phyloP scores from a whole-genome alignment of 1,140 invertebrate species.

The Drosophila novamexicana region DNA sequence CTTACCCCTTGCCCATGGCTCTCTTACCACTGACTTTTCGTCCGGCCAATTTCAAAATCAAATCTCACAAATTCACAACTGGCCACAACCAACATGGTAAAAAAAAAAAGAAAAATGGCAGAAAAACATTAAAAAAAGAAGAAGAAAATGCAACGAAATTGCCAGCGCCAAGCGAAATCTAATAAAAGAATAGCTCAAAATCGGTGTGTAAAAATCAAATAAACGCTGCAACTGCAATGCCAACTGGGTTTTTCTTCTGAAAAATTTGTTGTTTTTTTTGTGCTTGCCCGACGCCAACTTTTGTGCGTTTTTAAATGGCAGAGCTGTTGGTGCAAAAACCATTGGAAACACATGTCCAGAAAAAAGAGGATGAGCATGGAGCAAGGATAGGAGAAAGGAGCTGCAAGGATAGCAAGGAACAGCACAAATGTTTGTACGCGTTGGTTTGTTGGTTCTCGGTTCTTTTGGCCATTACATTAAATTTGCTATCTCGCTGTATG shows the following conservation, averaged over 20 bases:
- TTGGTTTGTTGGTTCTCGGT: constrained; percentile 39
- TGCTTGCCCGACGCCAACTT: constrained; percentile 54
- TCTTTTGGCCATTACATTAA: constrained; percentile 74
- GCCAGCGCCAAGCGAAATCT: constrained; percentile 60
- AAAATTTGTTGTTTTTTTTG: constrained; percentile 28
- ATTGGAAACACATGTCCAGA: constrained; percentile 80
- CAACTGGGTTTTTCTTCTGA: constrained; percentile 45
- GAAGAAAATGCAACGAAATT: constrained; percentile 40
- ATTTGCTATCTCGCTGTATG: constrained; percentile 56
- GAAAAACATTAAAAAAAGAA: background rate
- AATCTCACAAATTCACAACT: constrained; percentile 79
- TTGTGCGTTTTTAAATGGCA: constrained; percentile 78
- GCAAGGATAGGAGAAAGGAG: constrained; percentile 12
- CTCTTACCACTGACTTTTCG: constrained; percentile 32
- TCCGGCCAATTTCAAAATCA: constrained; percentile 73
- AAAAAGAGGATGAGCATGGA: constrained; percentile 37
- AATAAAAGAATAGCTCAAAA: constrained; percentile 80
- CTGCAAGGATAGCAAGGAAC: constrained; percentile 25
- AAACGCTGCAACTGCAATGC: constrained; percentile 68
- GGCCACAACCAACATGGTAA: constrained; percentile 24
- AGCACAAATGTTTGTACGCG: constrained; percentile 62
- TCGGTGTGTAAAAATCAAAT: constrained; percentile 81
- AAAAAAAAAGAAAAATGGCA: background rate
- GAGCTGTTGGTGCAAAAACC: constrained; percentile 65
- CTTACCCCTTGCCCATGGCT: constrained; percentile 29